Conservation (phyloP, 2,888 invertebrate species). For the Tridacna crocea region DNA sequence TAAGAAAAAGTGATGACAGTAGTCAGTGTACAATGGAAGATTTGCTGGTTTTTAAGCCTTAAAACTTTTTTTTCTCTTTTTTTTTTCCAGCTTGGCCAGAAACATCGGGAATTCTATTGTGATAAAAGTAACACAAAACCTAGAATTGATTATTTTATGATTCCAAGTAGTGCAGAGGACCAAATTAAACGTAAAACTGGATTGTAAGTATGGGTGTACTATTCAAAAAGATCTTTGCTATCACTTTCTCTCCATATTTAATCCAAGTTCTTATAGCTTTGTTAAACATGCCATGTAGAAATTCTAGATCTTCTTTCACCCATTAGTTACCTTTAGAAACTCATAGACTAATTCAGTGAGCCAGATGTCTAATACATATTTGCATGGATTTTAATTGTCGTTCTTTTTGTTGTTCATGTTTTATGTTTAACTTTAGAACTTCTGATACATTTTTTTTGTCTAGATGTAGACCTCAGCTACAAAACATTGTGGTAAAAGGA, state of each 20-base stretch:
- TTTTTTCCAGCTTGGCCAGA: constrained; percentile 79
- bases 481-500: constrained; percentile 3
- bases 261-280: background rate
- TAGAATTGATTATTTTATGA: constrained; percentile 80
- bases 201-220: constrained; percentile 79
- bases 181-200: constrained; percentile 79
- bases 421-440: too few relatives aligned
- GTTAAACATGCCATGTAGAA: background rate
- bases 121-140: constrained; percentile 82
- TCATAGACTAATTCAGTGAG: too few relatives aligned
- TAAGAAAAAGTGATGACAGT: background rate
- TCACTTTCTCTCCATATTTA: background rate
- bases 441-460: too few relatives aligned
- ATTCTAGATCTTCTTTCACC: too few relatives aligned
- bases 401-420: too few relatives aligned
- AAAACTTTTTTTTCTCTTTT: constrained; percentile 6
- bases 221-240: background rate
- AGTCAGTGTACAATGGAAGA: background rate
- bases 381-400: too few relatives aligned
- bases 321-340: too few relatives aligned
- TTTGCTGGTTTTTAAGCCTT: too few relatives aligned
- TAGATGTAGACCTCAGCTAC: too few relatives aligned
- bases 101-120: constrained; percentile 82
- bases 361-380: too few relatives aligned
- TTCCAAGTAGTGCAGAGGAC: constrained; percentile 80